Evolutionary conservation across 2,113 vertebrate genomes (phyloP).

Genomic region (Etia nguti): DNA sequence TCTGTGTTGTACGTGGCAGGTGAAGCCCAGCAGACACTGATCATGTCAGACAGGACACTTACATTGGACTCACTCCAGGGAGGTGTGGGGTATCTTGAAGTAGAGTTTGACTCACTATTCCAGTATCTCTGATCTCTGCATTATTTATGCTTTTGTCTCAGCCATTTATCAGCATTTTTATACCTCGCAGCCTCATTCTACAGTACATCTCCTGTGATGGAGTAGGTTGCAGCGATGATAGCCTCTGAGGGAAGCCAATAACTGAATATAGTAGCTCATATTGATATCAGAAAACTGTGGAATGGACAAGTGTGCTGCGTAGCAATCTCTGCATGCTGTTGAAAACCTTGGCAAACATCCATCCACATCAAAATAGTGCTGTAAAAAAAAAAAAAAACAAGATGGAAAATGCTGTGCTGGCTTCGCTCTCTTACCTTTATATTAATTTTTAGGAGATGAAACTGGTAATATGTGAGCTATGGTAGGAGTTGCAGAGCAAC

Average conservation of each 20-base stretch:
- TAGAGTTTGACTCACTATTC: slow-evolving; percentile 19
- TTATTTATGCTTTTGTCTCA: slow-evolving; percentile 59
- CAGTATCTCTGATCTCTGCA: slow-evolving; percentile 32
- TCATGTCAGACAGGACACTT: slow-evolving; percentile 57
- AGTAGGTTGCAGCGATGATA: slow-evolving; percentile 23
- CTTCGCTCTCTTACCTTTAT: slow-evolving; percentile 30
- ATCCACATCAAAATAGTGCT: slow-evolving; percentile 28
- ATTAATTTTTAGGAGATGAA: slow-evolving; percentile 36
- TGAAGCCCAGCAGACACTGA: slow-evolving; percentile 48
- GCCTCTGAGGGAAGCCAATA: slow-evolving; percentile 47
- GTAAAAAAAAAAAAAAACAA: slow-evolving; percentile 15
- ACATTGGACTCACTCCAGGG: slow-evolving; percentile 16
- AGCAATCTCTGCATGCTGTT: slow-evolving; percentile 18
- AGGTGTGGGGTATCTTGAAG: slow-evolving; percentile 25
- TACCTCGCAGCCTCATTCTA: slow-evolving; percentile 11
- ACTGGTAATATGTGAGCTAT: slow-evolving; percentile 28
- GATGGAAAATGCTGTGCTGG: slow-evolving; percentile 27
- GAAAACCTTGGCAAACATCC: slow-evolving; percentile 37
- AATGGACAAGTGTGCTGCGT: slow-evolving; percentile 34
- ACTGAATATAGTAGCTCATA: slow-evolving; percentile 37
- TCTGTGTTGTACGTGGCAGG: slow-evolving; percentile 8
- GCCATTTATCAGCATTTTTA: slow-evolving; percentile 47
- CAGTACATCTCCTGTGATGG: slow-evolving; percentile 34
- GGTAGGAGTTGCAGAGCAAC: slow-evolving; percentile 27
- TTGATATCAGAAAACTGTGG: slow-evolving; percentile 33